These are phyloP conservation scores for Zosterops borbonicus DNA, from an alignment of 2,113 vertebrate genomes.

Conservation along the genomic window DNA sequence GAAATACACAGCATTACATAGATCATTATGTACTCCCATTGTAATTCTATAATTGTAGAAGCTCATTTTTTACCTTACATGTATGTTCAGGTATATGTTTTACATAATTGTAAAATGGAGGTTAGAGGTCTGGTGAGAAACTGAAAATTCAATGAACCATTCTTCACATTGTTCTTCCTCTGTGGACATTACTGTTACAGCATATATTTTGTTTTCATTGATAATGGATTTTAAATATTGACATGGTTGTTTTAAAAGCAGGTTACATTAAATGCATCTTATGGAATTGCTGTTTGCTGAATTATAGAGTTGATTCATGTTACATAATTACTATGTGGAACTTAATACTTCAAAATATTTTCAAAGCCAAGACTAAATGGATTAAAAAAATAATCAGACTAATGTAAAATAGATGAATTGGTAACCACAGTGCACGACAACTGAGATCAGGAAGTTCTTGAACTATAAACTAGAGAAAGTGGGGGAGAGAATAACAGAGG, in stretches of 20 bases:
- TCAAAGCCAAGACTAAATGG: not conserved
- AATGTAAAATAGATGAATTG: not conserved
- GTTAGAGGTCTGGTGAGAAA: not conserved
- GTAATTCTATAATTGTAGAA: not conserved
- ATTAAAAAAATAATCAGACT: not conserved
- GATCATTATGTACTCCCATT: not conserved
- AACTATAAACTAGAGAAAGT: not conserved
- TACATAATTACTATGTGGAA: not conserved
- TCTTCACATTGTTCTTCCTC: not conserved
- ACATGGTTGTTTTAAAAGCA: not conserved
- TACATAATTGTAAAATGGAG: not conserved
- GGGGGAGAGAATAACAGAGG: not conserved
- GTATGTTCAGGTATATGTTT: not conserved
- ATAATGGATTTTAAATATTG: not conserved
- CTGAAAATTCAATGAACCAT: not conserved
- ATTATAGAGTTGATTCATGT: not conserved
- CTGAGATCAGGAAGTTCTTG: not conserved
- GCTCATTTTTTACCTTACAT: not conserved
- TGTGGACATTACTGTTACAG: not conserved
- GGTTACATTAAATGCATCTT: not conserved
- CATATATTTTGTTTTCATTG: not conserved
- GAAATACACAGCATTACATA: not conserved
- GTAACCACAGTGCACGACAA: rapidly evolving
- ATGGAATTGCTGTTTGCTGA: not conserved
- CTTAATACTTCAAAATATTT: not conserved